Base-by-base conservation (phyloP, 2,797 vertebrate genomes). In the Alosa sapidissima region DNA sequence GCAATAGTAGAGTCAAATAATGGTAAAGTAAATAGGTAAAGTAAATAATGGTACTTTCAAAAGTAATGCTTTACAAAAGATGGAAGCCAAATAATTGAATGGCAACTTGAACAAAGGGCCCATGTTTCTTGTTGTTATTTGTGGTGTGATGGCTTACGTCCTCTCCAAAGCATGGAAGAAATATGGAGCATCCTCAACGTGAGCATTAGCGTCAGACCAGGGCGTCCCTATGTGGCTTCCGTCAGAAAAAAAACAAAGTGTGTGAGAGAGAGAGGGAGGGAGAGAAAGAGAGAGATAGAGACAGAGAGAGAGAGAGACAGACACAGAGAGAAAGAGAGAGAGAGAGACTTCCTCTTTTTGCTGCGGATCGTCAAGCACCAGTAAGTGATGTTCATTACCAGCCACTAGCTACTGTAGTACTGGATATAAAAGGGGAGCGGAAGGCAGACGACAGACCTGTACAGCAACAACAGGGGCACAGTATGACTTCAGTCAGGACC, bases 341-440 rank as follows among this genome's bases (percentile, higher is more conserved):
- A 68, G 85, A 86, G 89, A 90, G 92, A 91, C 93, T 95, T 93
- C 93, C 92, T 93, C 90, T 90, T 72, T 72, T 88, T 86, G 81
- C 85, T 89, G 83, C 83, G 62, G 82, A 83, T 82, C 68, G 82
- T 83, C 65, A 49, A 88, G 87, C 91, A 87, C 81, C 89, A 91
- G 89, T 89, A 88, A 90, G 89, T 92, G 92, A 93, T 93, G 90
- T 91, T 89, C 91, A 89, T 89, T 91, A 92, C 89, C 88, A 93
- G 91, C 89, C 91, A 83, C 16, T 58, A 92, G 88, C 88, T 88
- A 87, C 84, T 24, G 89, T 90, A 85, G 88, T 90, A 91, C 83
- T 86, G 90, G 93, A 93, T 95, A 94, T 92, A 95, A 93, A 47
- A 92, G 91, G 81, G 82, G 83, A 86, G 81, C 0, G 47, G 83